Evolutionary conservation across 2,113 vertebrate genomes (phyloP).

Genomic region (Tupaia chinensis): DNA sequence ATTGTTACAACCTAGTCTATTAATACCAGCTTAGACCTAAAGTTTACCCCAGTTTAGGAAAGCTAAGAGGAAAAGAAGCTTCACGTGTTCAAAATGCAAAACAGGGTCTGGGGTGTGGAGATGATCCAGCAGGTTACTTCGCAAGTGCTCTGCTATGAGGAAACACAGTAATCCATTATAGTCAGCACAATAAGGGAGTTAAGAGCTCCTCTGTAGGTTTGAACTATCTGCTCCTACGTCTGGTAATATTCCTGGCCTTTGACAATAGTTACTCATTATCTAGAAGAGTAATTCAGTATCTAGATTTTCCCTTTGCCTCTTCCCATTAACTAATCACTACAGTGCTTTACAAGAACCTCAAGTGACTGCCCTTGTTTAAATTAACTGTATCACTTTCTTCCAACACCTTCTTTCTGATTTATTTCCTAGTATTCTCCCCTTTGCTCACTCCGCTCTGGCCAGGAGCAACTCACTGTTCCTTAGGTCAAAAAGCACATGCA

Average conservation of each 20-base stretch:
- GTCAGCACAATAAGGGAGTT: background rate
- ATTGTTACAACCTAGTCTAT: background rate
- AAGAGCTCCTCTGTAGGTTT: background rate
- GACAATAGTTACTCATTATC: background rate
- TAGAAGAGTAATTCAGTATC: background rate
- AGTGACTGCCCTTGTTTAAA: background rate
- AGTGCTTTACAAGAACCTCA: background rate
- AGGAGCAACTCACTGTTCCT: background rate
- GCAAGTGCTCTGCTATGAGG: background rate
- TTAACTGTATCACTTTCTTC: too few species aligned
- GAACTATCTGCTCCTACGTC: background rate
- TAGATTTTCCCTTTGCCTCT: background rate
- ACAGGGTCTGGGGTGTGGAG: background rate
- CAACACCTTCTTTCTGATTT: background rate
- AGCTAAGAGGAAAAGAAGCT: background rate
- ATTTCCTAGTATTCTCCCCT: background rate
- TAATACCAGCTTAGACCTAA: background rate
- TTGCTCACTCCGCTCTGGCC: background rate
- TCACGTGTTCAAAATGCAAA: background rate
- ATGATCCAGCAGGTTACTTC: background rate
- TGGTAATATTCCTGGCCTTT: background rate
- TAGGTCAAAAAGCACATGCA: background rate
- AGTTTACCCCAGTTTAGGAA: background rate
- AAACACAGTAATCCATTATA: background rate
- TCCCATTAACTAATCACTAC: too few species aligned